These are phyloP conservation scores for Coelogynopora nodosa DNA, from an alignment of 2,888 invertebrate species.

Conservation along the genomic window DNA sequence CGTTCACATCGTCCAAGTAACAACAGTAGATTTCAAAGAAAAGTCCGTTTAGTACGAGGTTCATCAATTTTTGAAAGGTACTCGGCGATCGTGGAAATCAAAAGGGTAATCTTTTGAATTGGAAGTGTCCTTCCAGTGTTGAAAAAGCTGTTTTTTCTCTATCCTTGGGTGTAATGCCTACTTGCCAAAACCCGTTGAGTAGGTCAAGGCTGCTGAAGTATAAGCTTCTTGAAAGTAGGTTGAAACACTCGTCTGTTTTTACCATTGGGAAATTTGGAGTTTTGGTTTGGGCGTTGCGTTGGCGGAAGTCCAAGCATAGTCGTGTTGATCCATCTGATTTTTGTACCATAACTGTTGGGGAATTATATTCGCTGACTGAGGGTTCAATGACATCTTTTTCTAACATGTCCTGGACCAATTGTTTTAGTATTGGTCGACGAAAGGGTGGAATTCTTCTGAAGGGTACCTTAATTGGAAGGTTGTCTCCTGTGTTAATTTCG, in stretches of 20 bases:
- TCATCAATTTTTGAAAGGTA: neutral
- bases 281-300: too few species aligned
- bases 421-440: neutral
- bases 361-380: neutral
- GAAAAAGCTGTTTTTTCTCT: slow-evolving; percentile 49
- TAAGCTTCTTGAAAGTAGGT: too few species aligned
- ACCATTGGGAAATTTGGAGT: too few species aligned
- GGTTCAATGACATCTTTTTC: neutral
- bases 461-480: neutral
- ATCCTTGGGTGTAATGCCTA: slow-evolving; percentile 45
- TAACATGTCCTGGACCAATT: neutral
- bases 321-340: neutral
- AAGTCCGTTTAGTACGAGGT: neutral
- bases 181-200: slow-evolving; percentile 48
- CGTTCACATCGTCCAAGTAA: slow-evolving; percentile 42
- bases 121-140: slow-evolving; percentile 46
- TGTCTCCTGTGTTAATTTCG: neutral
- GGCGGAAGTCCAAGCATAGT: too few species aligned
- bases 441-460: neutral
- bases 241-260: too few species aligned
- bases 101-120: slow-evolving; percentile 46
- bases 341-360: neutral
- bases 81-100: neutral
- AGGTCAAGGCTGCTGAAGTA: too few species aligned
- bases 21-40: neutral